These are phyloP conservation scores for Hirundo rustica DNA, from an alignment of 2,797 vertebrate genomes.

Conservation along the genomic window DNA sequence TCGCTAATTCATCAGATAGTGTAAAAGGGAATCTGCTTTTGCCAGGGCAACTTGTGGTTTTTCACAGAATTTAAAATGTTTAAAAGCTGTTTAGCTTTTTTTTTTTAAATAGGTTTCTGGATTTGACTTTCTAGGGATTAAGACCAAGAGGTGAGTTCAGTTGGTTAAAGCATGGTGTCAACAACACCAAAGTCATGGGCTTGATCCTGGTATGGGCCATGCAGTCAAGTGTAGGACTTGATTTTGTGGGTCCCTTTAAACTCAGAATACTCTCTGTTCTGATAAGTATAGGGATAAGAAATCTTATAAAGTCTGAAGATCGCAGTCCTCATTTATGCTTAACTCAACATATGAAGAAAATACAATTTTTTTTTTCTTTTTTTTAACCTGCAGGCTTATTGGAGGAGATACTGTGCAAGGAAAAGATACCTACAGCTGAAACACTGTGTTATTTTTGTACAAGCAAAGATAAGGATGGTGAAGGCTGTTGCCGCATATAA, in stretches of 20 bases:
- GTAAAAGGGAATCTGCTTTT: not conserved
- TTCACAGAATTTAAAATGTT: not conserved
- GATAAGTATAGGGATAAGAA: not conserved
- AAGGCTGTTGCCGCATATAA: slow-evolving; percentile 74
- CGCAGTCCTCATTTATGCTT: not conserved
- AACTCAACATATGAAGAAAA: not conserved
- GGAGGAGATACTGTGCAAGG: slow-evolving; percentile 79
- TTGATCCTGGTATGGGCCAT: not conserved
- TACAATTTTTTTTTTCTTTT: not conserved
- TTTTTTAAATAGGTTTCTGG: not conserved
- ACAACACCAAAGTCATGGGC: too few relatives aligned
- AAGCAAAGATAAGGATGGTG: slow-evolving; percentile 84
- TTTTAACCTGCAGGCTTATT: slow-evolving; percentile 75
- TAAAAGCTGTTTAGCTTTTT: not conserved
- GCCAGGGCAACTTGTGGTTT: not conserved
- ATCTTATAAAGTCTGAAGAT: not conserved
- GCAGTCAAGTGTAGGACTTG: not conserved
- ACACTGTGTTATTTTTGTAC: slow-evolving; percentile 75
- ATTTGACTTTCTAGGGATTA: not conserved
- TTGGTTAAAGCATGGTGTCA: not conserved
- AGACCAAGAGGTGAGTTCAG: not conserved
- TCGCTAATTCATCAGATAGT: not conserved
- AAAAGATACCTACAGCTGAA: slow-evolving; percentile 76
- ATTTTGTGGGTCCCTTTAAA: not conserved
- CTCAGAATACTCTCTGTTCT: not conserved